Evolutionary conservation across 2,888 invertebrate genomes (phyloP), one percentile per base, ranked within the genome.

Genomic region (Fragum whitleyi): DNA sequence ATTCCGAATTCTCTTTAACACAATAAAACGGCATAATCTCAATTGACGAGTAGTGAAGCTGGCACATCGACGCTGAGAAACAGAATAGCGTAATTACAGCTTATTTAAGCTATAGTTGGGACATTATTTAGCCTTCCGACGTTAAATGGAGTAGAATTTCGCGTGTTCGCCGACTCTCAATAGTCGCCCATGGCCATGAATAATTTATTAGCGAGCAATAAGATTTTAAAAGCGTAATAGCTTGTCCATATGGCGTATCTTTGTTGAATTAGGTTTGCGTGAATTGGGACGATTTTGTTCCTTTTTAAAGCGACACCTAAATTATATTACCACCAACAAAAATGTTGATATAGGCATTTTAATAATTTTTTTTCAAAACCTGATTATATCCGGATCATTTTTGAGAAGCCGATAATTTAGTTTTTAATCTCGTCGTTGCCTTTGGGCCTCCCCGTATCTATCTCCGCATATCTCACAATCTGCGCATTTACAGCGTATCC

Each of bases 201-300:
- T 65, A 42, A 65, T 65, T 42, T 21, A 65, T 42, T 42, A 36
- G 42, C n/a, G 39, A 21, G 65, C 21, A 65, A 39, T 42, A 65
- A 65, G 65, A 65, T 42, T 65, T 65, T 65, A 65, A 65, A 65
- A 65, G 65, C 65, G 42, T 65, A 65, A 65, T 65, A 65, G 65
- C 65, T 65, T 65, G 65, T 26, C 65, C 65, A 65, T 65, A 65
- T 65, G 65, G 65, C 65, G 65, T 65, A 65, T 42, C 65, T 65
- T 65, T n/a, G 65, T 14, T n/a, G 42, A 26, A 7, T 32, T 7
- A n/a, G 14, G 61, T 28, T 47, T 47, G 47, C 47, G 47, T 47
- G 47, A 19, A 47, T 47, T 19, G 5, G n/a, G 47, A 9, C 3
- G 47, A 19, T 47, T 47, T 47, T 47, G 47, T 29, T 32, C 16